Conservation (phyloP, 2,113 vertebrate species). For the Prionailurus viverrinus region DNA sequence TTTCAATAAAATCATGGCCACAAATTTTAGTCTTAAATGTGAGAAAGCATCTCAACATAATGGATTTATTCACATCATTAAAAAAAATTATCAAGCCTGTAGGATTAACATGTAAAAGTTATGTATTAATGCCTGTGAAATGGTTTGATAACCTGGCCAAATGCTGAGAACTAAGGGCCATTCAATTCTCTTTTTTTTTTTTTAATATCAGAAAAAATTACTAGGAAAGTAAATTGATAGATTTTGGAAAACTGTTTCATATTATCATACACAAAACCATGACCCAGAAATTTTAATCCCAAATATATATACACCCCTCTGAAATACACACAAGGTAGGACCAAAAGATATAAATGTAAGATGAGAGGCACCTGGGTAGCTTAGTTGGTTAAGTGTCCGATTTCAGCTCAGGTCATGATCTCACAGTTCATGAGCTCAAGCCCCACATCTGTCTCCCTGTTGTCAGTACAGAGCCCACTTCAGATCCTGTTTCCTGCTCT, state of each 20-base stretch:
- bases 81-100: neutral
- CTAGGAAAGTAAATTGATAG: neutral
- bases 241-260: neutral
- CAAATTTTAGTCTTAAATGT: conserved; percentile 6
- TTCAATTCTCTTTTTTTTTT: neutral
- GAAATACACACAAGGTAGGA: neutral
- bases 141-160: neutral
- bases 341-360: neutral
- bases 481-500: too few species aligned
- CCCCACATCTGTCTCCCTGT: too few species aligned
- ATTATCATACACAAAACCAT: neutral
- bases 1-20: neutral
- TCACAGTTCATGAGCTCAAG: too few species aligned
- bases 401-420: too few species aligned
- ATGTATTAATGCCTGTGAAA: neutral
- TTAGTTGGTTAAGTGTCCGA: too few species aligned
- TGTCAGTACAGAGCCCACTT: too few species aligned
- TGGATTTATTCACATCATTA: neutral
- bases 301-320: neutral
- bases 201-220: conserved; percentile 30
- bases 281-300: conserved; percentile 12
- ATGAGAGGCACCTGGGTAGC: too few species aligned
- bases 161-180: neutral
- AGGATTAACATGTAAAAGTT: neutral
- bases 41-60: neutral